Percentiles rank a stretch among this genome's conserved stretches.
phyloP scores from a whole-genome alignment of 2,113 vertebrate species.

The Saccopteryx leptura region DNA sequence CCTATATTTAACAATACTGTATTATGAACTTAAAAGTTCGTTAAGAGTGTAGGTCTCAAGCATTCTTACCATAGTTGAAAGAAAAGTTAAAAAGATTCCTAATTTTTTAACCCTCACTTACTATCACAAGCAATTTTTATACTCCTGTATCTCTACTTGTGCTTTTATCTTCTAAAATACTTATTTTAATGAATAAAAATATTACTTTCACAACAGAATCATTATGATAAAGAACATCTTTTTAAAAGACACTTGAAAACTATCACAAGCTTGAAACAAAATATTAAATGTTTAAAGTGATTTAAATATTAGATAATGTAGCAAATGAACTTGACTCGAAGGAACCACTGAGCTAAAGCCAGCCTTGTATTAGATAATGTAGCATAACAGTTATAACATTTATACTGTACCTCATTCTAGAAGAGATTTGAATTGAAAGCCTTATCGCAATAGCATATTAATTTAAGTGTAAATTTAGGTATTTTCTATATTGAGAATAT shows the following conservation, averaged over 20 bases:
- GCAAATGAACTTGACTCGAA: too few relatives aligned
- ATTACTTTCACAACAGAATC: not conserved
- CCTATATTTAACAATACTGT: not conserved
- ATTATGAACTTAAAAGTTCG: not conserved
- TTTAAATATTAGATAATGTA: conserved; percentile 2
- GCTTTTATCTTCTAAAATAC: conserved; percentile 49
- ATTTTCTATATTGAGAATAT: conserved; percentile 42
- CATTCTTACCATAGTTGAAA: not conserved
- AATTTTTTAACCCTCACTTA: conserved; percentile 16
- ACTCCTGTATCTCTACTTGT: not conserved
- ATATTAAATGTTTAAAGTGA: conserved; percentile 38
- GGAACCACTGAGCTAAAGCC: too few relatives aligned
- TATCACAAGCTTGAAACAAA: conserved; percentile 37
- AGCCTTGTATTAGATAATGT: not conserved
- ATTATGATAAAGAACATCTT: conserved; percentile 30
- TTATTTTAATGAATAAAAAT: conserved; percentile 44
- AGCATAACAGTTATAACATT: conserved; percentile 19
- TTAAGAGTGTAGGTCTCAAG: not conserved
- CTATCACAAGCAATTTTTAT: conserved; percentile 32
- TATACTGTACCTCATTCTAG: conserved; percentile 49
- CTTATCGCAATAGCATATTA: conserved; percentile 3
- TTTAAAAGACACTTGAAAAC: not conserved
- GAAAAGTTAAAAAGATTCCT: conserved; percentile 18
- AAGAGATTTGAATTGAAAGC: conserved; percentile 36
- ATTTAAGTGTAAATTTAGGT: conserved; percentile 43